Percentiles rank a stretch among this genome's conserved stretches.
These are phyloP conservation scores for Temnothorax ravouxi DNA, from an alignment of 2,888 invertebrate genomes.

Conservation along the genomic window DNA sequence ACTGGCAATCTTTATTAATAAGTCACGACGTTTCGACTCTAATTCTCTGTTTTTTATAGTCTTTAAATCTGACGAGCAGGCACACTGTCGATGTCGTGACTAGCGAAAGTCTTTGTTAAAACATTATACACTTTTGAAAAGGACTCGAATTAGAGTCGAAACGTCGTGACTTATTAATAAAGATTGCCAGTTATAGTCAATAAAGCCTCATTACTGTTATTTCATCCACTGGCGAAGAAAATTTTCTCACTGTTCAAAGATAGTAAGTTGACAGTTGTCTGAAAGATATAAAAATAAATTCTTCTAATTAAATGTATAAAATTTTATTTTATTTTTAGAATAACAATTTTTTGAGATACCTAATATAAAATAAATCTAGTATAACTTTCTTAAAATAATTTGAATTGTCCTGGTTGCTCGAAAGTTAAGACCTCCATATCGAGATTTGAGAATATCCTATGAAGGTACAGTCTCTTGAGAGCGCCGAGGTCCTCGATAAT, in stretches of 20 bases:
- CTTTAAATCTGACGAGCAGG: no score
- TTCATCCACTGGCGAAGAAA: no score
- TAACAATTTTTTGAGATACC: not conserved
- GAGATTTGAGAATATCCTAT: conserved; percentile 69
- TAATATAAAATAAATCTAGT: not conserved
- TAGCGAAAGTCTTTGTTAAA: no score
- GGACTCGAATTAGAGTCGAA: no score
- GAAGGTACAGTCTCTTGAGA: conserved; percentile 73
- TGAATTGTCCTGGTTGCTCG: conserved; percentile 33
- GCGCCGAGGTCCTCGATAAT: conserved; percentile 79
- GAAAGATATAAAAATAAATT: not conserved
- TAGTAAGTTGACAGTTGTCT: not conserved
- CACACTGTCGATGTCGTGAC: no score
- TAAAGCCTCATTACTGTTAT: no score
- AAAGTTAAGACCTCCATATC: conserved; percentile 56
- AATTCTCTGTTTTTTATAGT: no score
- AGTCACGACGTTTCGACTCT: no score
- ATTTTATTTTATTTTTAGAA: not conserved
- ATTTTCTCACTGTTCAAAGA: not conserved
- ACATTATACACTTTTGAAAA: no score
- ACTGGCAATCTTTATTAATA: no score
- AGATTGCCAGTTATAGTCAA: no score
- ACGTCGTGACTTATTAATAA: no score
- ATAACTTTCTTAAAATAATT: not conserved
- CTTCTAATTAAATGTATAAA: not conserved